Base-by-base conservation (phyloP, 2,113 vertebrate genomes). In the Hydrolagus affinis region DNA sequence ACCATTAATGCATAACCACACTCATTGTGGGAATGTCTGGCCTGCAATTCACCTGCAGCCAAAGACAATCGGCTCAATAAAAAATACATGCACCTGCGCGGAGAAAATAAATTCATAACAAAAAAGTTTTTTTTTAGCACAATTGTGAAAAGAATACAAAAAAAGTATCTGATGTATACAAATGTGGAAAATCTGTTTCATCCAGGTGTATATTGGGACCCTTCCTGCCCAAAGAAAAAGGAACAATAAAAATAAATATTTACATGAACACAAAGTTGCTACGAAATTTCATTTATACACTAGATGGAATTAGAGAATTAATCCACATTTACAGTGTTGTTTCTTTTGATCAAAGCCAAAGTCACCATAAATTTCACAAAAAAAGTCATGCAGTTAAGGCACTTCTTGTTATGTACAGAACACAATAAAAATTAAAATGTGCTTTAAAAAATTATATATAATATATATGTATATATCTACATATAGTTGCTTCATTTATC, bases 271-370 rank as follows among this genome's bases (percentile, higher is more conserved):
- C 30, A 83, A 66, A 8, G 28, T 62, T 28, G 10, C 78, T 30
- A 83, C 59, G 66, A 25, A 66, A 83, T 83, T 83, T 83, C 60
- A 83, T 83, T 83, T 83, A 28, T 83, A 83, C 78, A 83, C 23
- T 32, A 83, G 28, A 14, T 83, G 28, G 9, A 64, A 28, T 44
- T 32, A 23, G 28, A 32, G 25, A 66, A 30, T 66, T 83, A 66
- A 83, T 83, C 78, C 66, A 66, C 62, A 83, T 66, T 64, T 83
- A 83, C 78, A 83, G 8, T 83, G 62, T 30, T 68, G 78, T 62
- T 66, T 44, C 23, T 83, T 80, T 66, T 44, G 44, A 44, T 44
- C 78, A 83, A 66, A 66, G 78, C 25, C 66, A 83, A 14, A 83
- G 62, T 62, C 78, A 66, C 62, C 15, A 83, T 15, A 66, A 66